phyloP scores from a whole-genome alignment of 37 sponge, comb jelly and placozoan species.

The Beroe forskalii region DNA sequence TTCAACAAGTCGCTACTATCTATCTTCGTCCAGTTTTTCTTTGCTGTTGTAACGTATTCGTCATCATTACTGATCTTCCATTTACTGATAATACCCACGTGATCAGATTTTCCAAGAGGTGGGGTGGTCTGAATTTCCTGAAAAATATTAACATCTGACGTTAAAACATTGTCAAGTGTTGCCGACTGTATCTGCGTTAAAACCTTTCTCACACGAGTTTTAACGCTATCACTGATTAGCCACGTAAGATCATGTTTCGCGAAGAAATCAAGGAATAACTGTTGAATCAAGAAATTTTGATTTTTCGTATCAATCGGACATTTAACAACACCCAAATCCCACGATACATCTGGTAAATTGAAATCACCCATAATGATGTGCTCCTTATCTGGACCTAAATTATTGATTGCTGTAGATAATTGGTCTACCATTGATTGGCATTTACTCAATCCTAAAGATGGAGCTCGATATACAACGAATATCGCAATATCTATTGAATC shows the following conservation, averaged over 20 bases:
- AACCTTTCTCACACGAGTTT: too few species aligned
- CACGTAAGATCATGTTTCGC: slow-evolving; percentile 15
- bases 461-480: neutral
- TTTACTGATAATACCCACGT: too few species aligned
- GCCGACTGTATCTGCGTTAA: neutral
- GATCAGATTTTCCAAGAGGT: slow-evolving; percentile 34
- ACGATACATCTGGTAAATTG: slow-evolving; percentile 24
- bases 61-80: neutral
- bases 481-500: neutral
- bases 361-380: too few species aligned
- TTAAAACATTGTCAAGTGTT: too few species aligned
- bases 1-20: neutral
- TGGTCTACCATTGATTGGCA: neutral
- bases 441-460: neutral
- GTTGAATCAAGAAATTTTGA: slow-evolving; percentile 11
- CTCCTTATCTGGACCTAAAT: neutral
- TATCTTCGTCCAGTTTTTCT: neutral
- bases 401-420: neutral
- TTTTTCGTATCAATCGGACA: slow-evolving; percentile 14
- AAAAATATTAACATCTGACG: neutral
- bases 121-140: neutral
- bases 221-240: slow-evolving; percentile 48
- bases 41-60: neutral
- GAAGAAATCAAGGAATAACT: slow-evolving; percentile 10
- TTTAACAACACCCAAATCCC: neutral